Percentiles rank a stretch among this genome's conserved stretches.
Evolutionary conservation across 2,888 invertebrate species (phyloP).

Genomic region (Nudaria mundana): DNA sequence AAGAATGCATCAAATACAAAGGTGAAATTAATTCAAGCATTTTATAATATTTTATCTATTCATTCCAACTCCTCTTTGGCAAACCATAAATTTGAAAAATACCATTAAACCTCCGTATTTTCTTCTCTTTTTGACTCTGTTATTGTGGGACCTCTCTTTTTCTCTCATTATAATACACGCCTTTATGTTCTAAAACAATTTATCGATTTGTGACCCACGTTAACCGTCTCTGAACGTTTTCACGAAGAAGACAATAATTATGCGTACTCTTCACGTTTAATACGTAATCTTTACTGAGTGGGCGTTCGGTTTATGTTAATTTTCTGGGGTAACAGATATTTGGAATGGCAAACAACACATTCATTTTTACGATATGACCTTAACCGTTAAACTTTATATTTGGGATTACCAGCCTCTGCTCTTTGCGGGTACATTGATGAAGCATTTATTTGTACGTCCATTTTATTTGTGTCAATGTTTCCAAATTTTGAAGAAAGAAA

Average conservation of each 20-base stretch:
- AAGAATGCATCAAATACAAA: too few species aligned
- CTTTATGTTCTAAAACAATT: constrained; percentile 5
- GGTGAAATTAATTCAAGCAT: too few species aligned
- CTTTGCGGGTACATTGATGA: constrained; percentile 29
- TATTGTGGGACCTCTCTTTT: constrained; percentile 2
- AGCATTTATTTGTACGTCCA: constrained; percentile 12
- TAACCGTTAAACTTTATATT: constrained; percentile 43
- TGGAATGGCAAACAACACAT: constrained; percentile 43
- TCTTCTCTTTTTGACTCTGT: not conserved
- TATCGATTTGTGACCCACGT: constrained; percentile 5
- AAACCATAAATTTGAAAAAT: too few species aligned
- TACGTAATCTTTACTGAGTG: constrained; percentile 30
- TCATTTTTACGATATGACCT: constrained; percentile 46
- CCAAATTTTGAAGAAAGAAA: constrained; percentile 8
- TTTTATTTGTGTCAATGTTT: constrained; percentile 23
- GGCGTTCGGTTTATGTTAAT: constrained; percentile 44
- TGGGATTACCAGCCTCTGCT: constrained; percentile 35
- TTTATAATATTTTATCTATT: too few species aligned
- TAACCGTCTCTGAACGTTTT: constrained; percentile 15
- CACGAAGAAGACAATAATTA: constrained; percentile 14
- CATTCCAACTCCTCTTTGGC: too few species aligned
- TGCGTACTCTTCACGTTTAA: constrained; percentile 25
- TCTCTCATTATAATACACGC: constrained; percentile 2
- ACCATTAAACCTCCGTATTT: too few species aligned
- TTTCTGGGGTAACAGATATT: constrained; percentile 42